phyloP scores from a whole-genome alignment of 2,888 invertebrate genomes.

The Heliconius hortense region DNA sequence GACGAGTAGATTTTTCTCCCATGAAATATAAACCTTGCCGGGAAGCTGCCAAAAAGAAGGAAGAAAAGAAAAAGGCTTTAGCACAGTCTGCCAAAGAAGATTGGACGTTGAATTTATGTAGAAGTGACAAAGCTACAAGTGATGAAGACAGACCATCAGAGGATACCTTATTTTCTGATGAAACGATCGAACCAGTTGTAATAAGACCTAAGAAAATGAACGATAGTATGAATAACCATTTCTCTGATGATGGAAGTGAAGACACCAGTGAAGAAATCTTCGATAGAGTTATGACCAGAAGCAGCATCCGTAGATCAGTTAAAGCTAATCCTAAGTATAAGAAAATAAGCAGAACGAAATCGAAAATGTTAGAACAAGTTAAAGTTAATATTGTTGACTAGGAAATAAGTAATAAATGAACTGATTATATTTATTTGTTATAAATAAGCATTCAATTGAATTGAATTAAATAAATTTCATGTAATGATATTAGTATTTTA shows the following conservation, averaged over 20 bases:
- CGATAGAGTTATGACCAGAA: slow-evolving; percentile 75
- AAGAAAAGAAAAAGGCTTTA: slow-evolving; percentile 66
- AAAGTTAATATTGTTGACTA: slow-evolving; percentile 71
- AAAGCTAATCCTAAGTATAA: slow-evolving; percentile 79
- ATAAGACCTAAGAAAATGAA: slow-evolving; percentile 70
- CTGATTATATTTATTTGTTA: slow-evolving; percentile 40
- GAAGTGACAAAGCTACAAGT: slow-evolving; percentile 64
- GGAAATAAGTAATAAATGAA: slow-evolving; percentile 44
- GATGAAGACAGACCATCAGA: slow-evolving; percentile 66
- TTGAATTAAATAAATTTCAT: slow-evolving; percentile 37
- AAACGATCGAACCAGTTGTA: slow-evolving; percentile 59
- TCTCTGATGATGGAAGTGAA: slow-evolving; percentile 77
- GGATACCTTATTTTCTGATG: slow-evolving; percentile 63
- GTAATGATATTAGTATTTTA: slow-evolving; percentile 31
- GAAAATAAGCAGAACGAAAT: slow-evolving; percentile 74
- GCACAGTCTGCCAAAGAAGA: slow-evolving; percentile 61
- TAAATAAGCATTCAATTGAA: slow-evolving; percentile 39
- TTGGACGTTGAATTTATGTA: slow-evolving; percentile 56
- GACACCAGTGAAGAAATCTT: slow-evolving; percentile 78
- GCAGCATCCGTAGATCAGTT: slow-evolving; percentile 71
- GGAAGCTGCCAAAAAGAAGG: slow-evolving; percentile 66
- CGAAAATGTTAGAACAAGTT: slow-evolving; percentile 73
- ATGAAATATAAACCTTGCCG: slow-evolving; percentile 73
- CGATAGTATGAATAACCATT: slow-evolving; percentile 78
- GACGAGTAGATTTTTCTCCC: slow-evolving; percentile 76